Conservation (phyloP, 2,113 vertebrate genomes). For the Mesitornis unicolor region DNA sequence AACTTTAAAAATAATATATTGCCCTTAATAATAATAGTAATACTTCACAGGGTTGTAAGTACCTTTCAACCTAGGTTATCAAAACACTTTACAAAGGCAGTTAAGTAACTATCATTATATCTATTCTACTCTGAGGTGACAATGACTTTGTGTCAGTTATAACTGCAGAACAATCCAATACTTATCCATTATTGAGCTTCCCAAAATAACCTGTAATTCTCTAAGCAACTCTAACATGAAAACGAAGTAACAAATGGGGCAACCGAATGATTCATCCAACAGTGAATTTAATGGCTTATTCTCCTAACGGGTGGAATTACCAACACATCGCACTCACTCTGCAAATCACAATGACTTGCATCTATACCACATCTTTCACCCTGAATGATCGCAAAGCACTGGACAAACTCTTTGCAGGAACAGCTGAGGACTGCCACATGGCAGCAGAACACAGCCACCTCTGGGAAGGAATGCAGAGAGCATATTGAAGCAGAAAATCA, state of each 20-base stretch:
- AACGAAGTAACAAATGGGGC: neutral
- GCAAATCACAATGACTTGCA: neutral
- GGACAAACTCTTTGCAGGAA: neutral
- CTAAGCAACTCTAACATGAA: slow-evolving; percentile 13
- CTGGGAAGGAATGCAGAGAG: slow-evolving; percentile 12
- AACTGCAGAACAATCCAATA: slow-evolving; percentile 53
- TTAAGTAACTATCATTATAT: slow-evolving; percentile 45
- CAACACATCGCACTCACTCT: neutral
- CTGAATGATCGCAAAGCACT: neutral
- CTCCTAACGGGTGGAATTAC: neutral
- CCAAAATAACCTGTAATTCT: slow-evolving; percentile 51
- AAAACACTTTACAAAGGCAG: slow-evolving; percentile 40
- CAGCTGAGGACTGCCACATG: neutral
- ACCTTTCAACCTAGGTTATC: slow-evolving; percentile 37
- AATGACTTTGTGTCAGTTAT: slow-evolving; percentile 40
- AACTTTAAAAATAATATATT: slow-evolving; percentile 14
- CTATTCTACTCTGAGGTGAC: slow-evolving; percentile 23
- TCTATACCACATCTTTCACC: neutral
- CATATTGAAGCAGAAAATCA: neutral
- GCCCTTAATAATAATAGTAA: slow-evolving; percentile 14
- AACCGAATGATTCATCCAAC: neutral
- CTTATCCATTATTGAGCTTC: slow-evolving; percentile 38
- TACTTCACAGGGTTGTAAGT: neutral
- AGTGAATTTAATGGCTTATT: neutral
- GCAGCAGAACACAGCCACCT: slow-evolving; percentile 12